Percentiles rank a stretch among this genome's conserved stretches.
These are phyloP conservation scores for Sciurus carolinensis DNA, from an alignment of 2,797 vertebrate genomes.

Conservation along the genomic window DNA sequence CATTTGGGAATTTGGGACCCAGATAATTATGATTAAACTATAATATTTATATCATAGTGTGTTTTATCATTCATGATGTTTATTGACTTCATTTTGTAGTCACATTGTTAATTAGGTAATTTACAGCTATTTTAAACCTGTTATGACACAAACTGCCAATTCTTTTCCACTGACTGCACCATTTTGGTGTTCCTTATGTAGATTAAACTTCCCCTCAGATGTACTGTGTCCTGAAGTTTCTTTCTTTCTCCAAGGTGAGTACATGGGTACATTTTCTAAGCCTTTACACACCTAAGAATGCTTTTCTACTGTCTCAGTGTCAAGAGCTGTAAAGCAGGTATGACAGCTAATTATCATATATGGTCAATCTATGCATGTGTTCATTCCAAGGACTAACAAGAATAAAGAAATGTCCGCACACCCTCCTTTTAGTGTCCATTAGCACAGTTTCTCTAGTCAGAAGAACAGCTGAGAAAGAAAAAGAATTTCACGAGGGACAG, in stretches of 20 bases:
- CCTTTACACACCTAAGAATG: background rate
- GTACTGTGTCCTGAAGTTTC: background rate
- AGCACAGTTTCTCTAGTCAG: background rate
- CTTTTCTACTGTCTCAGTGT: slow-evolving; percentile 53
- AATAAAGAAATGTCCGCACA: slow-evolving; percentile 40
- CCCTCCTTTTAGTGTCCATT: background rate
- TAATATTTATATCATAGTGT: background rate
- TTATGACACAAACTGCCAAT: background rate
- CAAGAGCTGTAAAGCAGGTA: background rate
- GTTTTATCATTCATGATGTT: background rate
- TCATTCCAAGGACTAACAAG: background rate
- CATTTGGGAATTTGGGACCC: background rate
- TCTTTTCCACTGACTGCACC: background rate
- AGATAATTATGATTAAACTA: background rate
- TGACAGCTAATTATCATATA: slow-evolving; percentile 21
- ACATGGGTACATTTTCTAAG: slow-evolving; percentile 5
- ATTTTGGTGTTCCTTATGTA: background rate
- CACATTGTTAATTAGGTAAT: slow-evolving; percentile 4
- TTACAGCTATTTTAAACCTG: slow-evolving; percentile 12
- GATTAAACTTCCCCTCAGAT: slow-evolving; percentile 22
- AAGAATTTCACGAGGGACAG: background rate
- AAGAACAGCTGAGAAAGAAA: slow-evolving; percentile 37
- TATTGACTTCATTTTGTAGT: background rate
- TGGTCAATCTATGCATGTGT: background rate
- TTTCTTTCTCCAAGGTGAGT: background rate